Evolutionary conservation across 2,797 vertebrate genomes (phyloP), one percentile per base, ranked within the genome.

Genomic region (Gambusia yucatana): DNA sequence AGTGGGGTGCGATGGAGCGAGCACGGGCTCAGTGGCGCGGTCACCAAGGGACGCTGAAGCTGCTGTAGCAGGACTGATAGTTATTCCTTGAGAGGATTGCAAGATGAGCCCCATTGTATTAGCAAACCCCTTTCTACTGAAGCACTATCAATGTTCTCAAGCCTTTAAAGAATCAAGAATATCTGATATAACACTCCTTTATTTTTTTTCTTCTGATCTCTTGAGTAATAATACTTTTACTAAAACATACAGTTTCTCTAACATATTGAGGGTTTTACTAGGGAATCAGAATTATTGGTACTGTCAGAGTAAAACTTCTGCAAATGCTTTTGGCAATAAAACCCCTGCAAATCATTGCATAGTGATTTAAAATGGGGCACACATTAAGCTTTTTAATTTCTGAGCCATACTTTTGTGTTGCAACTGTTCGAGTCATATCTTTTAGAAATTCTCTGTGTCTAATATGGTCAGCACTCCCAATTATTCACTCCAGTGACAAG

Each of bases 381-480:
- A 97, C 97, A 97, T 97, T 97, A 97, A 97, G 97, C 97, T 97
- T 97, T 78, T 97, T 98, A 96, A 97, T 98, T 98, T 97, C 96
- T 96, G 93, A 96, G 97, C 81, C 89, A 52, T 85, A 91, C 92
- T 92, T 95, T 95, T 94, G 91, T 93, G 88, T 97, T 97, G 97
- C 95, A 94, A 91, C 87, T 88, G 87, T 93, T 93, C 87, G 87
- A 92, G 92, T 94, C 88, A 76, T 94, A 94, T 92, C 93, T 95
- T 94, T 92, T 89, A 87, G 89, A 95, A 94, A 94, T 93, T 93
- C 90, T 95, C 89, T 92, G 91, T 93, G 95, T 94, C 94, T 95
- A 95, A 95, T 95, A 96, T 96, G 95, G 96, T 96, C 95, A 96
- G 94, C 94, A 96, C 95, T 95, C 93, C 94, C 95, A 96, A 96